These are phyloP conservation scores for Melozone crissalis DNA, from an alignment of 2,113 vertebrate species.

Conservation along the genomic window DNA sequence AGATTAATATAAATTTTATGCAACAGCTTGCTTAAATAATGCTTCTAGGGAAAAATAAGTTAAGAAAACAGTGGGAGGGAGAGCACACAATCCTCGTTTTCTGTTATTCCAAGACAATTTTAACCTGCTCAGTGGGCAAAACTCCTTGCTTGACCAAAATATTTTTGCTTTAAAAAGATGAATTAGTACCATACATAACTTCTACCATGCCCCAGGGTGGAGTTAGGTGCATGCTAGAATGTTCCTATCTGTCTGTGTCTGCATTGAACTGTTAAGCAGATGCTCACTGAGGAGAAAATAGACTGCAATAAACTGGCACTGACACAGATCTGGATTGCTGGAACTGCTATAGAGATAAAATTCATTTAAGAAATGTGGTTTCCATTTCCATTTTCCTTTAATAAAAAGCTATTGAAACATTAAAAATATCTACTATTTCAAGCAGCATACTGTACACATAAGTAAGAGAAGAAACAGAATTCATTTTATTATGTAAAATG, in stretches of 20 bases:
- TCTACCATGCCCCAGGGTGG: neutral
- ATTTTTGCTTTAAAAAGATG: neutral
- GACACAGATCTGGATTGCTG: constrained; percentile 24
- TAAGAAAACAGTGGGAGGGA: neutral
- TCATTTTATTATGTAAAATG: neutral
- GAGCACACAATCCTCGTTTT: neutral
- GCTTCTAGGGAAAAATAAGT: neutral
- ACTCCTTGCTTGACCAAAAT: neutral
- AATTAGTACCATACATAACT: constrained; percentile 18
- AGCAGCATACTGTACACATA: neutral
- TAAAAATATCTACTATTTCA: constrained; percentile 35
- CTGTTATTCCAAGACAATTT: neutral
- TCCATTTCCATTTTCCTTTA: constrained; percentile 63
- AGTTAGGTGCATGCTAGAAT: neutral
- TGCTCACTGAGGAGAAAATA: constrained; percentile 35
- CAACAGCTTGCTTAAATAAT: constrained; percentile 20
- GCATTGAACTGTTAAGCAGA: constrained; percentile 51
- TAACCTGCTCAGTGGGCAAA: neutral
- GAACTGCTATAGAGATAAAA: constrained; percentile 24
- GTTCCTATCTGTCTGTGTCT: constrained; percentile 15
- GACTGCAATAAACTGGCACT: constrained; percentile 40
- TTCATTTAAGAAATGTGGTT: constrained; percentile 34
- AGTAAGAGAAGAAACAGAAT: neutral
- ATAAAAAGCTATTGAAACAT: constrained; percentile 37
- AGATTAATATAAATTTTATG: neutral